phyloP scores from a whole-genome alignment of 2,113 vertebrate genomes.

The Lophochroa leadbeateri region DNA sequence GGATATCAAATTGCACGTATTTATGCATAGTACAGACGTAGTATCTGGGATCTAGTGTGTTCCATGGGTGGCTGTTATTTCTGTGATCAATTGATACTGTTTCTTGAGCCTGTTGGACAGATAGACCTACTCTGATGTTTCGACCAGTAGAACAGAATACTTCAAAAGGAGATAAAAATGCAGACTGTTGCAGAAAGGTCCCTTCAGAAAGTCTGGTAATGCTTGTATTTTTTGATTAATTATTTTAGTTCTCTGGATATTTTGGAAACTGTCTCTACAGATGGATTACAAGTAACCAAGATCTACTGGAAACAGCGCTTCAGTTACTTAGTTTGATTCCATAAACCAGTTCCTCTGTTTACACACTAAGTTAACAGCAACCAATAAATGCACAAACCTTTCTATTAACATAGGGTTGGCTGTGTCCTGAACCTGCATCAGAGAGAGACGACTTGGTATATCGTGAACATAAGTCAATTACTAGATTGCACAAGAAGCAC shows the following conservation, averaged over 20 bases:
- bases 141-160: background rate
- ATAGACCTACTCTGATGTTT: background rate
- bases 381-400: constrained; percentile 69
- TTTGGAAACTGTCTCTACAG: constrained; percentile 65
- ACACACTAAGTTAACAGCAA: constrained; percentile 25
- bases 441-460: constrained; percentile 99
- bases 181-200: background rate
- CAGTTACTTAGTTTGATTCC: constrained; percentile 50
- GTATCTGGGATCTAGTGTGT: background rate
- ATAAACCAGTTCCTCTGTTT: constrained; percentile 58
- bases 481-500: constrained; percentile 80
- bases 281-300: constrained; percentile 55
- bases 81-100: background rate
- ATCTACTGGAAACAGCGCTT: constrained; percentile 51
- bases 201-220: constrained; percentile 26
- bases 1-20: background rate
- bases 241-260: constrained; percentile 65
- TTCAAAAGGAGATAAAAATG: background rate
- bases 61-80: background rate
- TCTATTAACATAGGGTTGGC: constrained; percentile 92
- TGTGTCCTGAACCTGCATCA: constrained; percentile 91
- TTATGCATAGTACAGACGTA: background rate
- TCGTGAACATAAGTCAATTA: constrained; percentile 93
- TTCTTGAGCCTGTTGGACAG: background rate
- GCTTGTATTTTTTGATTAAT: constrained; percentile 28